Base-by-base conservation (phyloP, 92 coral and sea anemone genomes). In the Phenganax subtilis region DNA sequence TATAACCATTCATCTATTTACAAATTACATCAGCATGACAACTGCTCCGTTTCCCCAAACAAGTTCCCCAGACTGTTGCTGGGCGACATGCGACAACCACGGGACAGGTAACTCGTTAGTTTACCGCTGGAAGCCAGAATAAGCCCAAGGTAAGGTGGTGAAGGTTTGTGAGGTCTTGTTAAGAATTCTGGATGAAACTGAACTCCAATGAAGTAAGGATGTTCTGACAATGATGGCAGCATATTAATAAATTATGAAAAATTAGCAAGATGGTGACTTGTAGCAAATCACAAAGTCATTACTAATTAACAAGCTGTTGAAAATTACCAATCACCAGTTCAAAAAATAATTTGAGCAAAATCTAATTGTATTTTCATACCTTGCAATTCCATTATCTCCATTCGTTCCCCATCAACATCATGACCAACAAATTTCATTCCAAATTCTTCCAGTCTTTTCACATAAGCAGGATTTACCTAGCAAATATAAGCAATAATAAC, bases 351-450 rank as follows among this genome's bases (percentile, higher is more conserved):
- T 71, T 14, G 7, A 1, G 25, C 4, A 11, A 29, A 69, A 25
- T 17, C 51, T 0, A 15, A 69, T 10, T 9, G 12, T 30, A 6
- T 69, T 9, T 10, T 25, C 16, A 10, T 52, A 96, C 99, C 99
- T 90, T 86, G 84, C 37, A 96, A 77, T 84, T 96, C 99, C 92
- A 96, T 87, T 75, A 96, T 88, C 55, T 96, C 99, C 99, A 96
- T 96, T 29, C 99, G 76, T 85, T 96, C 92, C 31, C 99, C 99
- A 64, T 94, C 98, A 72, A 94, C 93, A 85, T 96, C 99, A 69
- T 88, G 93, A 14, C 97, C 99, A 76, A 96, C 99, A 90, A 96
- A 96, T 30, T 84, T 85, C 99, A 96, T 88, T 15, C 99, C 99
- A 74, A 82, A 84, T 65, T 90, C 91, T 84, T 96, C 99, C 58